A percentile compares a stretch with the other conserved stretches of the same genome.
Evolutionary conservation across 1,140 invertebrate genomes (phyloP).

Genomic region (Plectus sambesii): DNA sequence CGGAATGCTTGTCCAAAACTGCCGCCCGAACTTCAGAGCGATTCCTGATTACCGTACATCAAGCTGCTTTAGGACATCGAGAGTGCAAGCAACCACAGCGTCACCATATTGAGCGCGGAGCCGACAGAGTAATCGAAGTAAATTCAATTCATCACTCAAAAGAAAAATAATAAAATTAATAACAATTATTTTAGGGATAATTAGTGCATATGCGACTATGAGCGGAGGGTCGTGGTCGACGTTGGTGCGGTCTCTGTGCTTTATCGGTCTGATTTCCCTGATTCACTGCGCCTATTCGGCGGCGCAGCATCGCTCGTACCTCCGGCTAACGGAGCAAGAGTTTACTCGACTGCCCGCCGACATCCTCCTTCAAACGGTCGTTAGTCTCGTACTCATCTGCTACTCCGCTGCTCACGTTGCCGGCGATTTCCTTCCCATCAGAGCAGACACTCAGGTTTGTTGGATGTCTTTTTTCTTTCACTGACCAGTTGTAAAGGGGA

Average conservation of each 20-base stretch:
- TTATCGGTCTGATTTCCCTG: slow-evolving; percentile 19
- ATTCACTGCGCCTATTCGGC: slow-evolving; percentile 29
- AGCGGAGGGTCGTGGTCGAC: no score
- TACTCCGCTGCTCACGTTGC: slow-evolving; percentile 19
- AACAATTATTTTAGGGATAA: no score
- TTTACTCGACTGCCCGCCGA: slow-evolving; percentile 21
- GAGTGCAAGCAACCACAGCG: slow-evolving; percentile 11
- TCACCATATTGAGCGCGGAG: no score
- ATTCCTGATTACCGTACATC: no score
- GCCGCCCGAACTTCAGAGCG: no score
- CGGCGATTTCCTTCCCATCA: slow-evolving; percentile 20
- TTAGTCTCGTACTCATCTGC: slow-evolving; percentile 18
- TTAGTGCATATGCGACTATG: no score
- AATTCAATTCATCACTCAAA: no score
- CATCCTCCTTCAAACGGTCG: slow-evolving; percentile 19
- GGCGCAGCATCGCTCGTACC: slow-evolving; percentile 27
- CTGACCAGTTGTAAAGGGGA: neutral
- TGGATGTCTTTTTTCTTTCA: slow-evolving; percentile 4
- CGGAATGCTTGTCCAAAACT: no score
- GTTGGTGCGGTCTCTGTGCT: slow-evolving; percentile 19
- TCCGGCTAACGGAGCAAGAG: slow-evolving; percentile 22
- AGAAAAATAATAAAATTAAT: no score
- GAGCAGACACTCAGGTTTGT: slow-evolving; percentile 17
- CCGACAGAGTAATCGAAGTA: no score
- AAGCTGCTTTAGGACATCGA: slow-evolving; percentile 11